Evolutionary conservation across 1,140 invertebrate species (phyloP), one percentile per base, ranked within the genome.

Genomic region (Achroia grisella): DNA sequence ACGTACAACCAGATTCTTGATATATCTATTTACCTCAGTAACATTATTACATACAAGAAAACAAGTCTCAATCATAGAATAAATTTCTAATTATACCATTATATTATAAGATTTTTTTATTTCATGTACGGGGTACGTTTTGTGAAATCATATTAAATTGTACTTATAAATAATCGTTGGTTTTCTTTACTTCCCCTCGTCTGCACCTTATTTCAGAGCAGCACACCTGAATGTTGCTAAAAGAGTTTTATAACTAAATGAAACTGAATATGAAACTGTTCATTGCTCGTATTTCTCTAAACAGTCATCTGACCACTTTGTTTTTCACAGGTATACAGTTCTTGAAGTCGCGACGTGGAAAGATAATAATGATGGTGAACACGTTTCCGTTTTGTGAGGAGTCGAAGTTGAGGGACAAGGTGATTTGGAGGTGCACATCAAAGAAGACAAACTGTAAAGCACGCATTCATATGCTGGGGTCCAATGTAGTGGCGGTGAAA

Each of bases 321-420:
- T 74, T 61, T 79, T 54, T 60, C 63, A 56, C 73, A 87, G 85
- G 84, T 61, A 85, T 87, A 55, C 80, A 84, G 59, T 87, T 86
- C 62, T 64, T 86, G 53, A 83, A 84, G 50, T 87, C 86, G 30
- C 69, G 86, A 4, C 83, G 84, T 12, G 86, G 86, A 31, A 87
- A 87, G 56, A 67, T 87, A n/a, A 81, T 87, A 40, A 87, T 87
- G 84, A 78, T 87, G 71, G 84, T 87, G 54, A 87, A 87, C 46
- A 86, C 83, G 32, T 87, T 87, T 57, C 83, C 86, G 6, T 87
- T 87, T 54, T 87, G 86, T 51, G 86, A 87, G 53, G 86, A 87
- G 54, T 87, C 86, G 4, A 84, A 84, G 45, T 62, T 87, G 55
- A 60, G 80, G 47, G 82, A 84, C 48, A 87, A 87, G 50, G 81